Percentiles rank a stretch among this genome's conserved stretches.
Conservation (phyloP, 2,797 vertebrate genomes). For the Myiotriccus ornatus region DNA sequence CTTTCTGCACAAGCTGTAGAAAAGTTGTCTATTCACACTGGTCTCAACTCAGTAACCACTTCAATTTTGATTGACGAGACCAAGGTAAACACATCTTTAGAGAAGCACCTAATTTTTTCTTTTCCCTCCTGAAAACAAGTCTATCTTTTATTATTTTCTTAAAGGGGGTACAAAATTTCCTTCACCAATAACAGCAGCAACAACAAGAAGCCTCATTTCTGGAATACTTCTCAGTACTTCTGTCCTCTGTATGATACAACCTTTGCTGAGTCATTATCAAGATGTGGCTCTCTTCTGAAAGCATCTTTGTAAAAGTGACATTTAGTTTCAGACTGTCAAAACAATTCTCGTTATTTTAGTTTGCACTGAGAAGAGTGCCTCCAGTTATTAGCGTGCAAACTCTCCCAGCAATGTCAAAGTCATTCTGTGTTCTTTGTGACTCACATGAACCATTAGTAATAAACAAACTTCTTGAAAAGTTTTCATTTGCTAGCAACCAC, state of each 20-base stretch:
- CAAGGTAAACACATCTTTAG: background rate
- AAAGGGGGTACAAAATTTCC: background rate
- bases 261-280: background rate
- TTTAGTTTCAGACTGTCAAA: constrained; percentile 17
- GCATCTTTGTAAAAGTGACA: constrained; percentile 13
- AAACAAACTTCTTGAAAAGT: background rate
- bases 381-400: background rate
- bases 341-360: background rate
- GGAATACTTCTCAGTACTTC: background rate
- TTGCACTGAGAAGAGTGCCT: background rate
- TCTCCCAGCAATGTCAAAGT: background rate
- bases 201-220: background rate
- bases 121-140: background rate
- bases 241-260: background rate
- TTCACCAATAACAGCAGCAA: background rate
- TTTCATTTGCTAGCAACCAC: background rate
- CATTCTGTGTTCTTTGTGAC: background rate
- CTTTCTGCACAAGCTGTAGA: background rate
- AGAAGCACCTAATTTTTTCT: background rate
- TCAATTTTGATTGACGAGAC: background rate
- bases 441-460: background rate
- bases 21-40: background rate
- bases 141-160: background rate
- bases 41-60: background rate
- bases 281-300: background rate